Base-by-base conservation (phyloP, 2,888 invertebrate genomes). In the Chrysodeixis includens region DNA sequence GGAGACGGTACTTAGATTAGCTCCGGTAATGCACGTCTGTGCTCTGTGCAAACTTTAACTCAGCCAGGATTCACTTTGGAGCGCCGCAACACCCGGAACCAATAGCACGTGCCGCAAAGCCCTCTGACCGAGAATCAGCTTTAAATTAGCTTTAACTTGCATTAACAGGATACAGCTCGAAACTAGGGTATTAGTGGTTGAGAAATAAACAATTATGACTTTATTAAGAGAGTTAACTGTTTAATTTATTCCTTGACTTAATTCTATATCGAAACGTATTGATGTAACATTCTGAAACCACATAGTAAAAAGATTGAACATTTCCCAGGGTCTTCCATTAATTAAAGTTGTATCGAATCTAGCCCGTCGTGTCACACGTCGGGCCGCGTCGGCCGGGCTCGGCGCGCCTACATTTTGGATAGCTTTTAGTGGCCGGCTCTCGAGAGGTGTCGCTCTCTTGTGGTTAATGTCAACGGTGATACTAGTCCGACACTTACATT, bases 1-100 rank as follows among this genome's bases (percentile, higher is more conserved):
- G 69, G 74, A 77, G 81, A 69, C 75, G 75, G 71, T 71, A 75
- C 76, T 78, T 73, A 77, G 82, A 83, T 83, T 82, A 82, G 76
- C 74, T 59, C 66, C 62, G 59, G 77, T 81, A 84, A 79, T 81
- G 81, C 76, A 75, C 69, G 65, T 69, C 75, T 62, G 66, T 65
- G 65, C 73, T 56, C 64, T 60, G 79, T 49, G 75, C 74, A 71
- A 83, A 83, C 82, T 77, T 71, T 30, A 55, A 61, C 58, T 61
- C 22, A 66, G 60, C 65, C 26, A 56, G 68, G 66, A 74, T 74
- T 76, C 71, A 80, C 78, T 80, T 80, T 67, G 49, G 53, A 60
- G 66, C 53, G 40, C 61, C 56, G 51, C 60, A 49, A 26, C 22
- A 59, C 26, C 68, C 56, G 55, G 70, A 69, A 68, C 66, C 57